Evolutionary conservation across 2,888 invertebrate genomes (phyloP), one percentile per base, ranked within the genome.

Genomic region (Epirrhoe tristata): DNA sequence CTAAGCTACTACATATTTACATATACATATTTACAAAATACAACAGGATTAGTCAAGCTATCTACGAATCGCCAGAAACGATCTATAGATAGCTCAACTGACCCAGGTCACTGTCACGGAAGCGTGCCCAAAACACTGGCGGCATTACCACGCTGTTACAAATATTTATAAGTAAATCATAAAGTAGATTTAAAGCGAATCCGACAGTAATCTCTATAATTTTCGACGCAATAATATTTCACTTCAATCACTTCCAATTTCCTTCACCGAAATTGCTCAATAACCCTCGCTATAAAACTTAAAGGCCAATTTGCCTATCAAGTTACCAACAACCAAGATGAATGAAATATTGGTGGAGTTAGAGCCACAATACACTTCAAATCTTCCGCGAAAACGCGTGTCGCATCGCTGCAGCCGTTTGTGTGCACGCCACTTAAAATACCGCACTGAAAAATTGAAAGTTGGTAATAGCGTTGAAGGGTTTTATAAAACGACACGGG

Each of bases 341-440:
- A 68, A 67, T 62, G 66, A 70, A 59, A 58, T 67, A 69, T 63
- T 56, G 60, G 48, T 60, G 60, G 54, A 50, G 12, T 39, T 43
- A 43, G 12, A 12, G 12, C 12, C 8, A 43, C 39, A 39, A 39
- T 12, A 43, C 12, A 43, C 39, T 12, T 43, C 24, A 24, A 24
- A 24, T 24, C 24, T 24, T 10, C 36, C 36, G 10, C 36, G 3
- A 39, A 39, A 39, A 0, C 36, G 36, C 39, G 12, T 24, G 24
- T 24, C 24, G 12, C 12, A 43, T 12, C 39, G 39, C 39, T 12
- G 39, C 39, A 36, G 8, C 10, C 39, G 12, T 12, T 12, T 12
- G 10, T 24, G 8, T 39, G 36, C 36, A 39, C 36, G 36, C 10
- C 36, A 8, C 3, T 39, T 39, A n/a, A n/a, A n/a, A 10, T 10